Evolutionary conservation across 2,797 vertebrate species (phyloP).

Genomic region (Neosilurus mollespiculum): DNA sequence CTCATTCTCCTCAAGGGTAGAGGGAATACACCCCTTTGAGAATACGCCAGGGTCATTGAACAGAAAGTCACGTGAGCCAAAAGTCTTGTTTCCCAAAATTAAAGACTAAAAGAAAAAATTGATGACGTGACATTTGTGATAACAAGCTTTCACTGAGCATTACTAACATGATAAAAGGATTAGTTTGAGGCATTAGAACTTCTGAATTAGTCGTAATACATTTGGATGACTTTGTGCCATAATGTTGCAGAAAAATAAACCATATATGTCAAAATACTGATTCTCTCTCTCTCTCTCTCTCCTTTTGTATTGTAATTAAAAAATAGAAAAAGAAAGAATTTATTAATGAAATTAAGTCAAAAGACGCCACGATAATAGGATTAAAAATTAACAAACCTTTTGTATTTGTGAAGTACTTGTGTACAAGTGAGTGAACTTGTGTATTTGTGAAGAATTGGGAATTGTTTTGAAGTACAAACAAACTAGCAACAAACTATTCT

Average conservation of each 20-base stretch:
- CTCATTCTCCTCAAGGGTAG: slow-evolving; percentile 15
- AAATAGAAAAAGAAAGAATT: too few relatives aligned
- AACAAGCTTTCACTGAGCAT: slow-evolving; percentile 11
- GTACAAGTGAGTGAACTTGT: too few relatives aligned
- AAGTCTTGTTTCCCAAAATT: background rate
- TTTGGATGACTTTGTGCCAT: background rate
- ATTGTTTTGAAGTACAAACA: background rate
- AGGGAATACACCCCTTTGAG: background rate
- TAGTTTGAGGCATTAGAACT: slow-evolving; percentile 5
- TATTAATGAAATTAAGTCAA: too few relatives aligned
- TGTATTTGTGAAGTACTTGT: too few relatives aligned
- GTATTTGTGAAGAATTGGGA: background rate
- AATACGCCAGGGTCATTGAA: background rate
- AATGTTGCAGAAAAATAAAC: background rate
- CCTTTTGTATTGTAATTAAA: too few relatives aligned
- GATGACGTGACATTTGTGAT: slow-evolving; percentile 8
- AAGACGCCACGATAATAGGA: background rate
- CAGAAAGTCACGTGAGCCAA: background rate
- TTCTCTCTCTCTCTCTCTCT: background rate
- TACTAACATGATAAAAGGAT: background rate
- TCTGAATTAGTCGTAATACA: background rate
- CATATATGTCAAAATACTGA: background rate
- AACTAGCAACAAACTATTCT: background rate
- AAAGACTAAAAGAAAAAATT: background rate
- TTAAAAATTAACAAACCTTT: too few relatives aligned